phyloP scores from a whole-genome alignment of 2,888 invertebrate species.

The Germaria angustata region DNA sequence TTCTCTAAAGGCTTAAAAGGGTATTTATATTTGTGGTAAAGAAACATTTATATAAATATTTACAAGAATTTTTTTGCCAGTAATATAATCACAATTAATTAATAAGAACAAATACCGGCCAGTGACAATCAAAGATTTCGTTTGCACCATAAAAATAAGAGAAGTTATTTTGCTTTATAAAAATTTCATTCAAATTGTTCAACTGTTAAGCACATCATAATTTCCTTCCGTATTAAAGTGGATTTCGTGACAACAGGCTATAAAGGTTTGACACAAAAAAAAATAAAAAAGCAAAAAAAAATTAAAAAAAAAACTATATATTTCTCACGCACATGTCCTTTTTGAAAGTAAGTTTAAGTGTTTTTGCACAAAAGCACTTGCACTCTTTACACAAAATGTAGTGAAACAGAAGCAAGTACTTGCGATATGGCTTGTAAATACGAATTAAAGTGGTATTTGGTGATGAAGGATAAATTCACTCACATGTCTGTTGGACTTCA shows the following conservation, averaged over 20 bases:
- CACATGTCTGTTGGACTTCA: constrained; percentile 47
- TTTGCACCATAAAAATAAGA: too few relatives aligned
- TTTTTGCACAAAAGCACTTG: neutral
- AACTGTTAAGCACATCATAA: neutral
- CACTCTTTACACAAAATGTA: neutral
- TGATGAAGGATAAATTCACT: constrained; percentile 7
- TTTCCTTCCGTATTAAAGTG: too few relatives aligned
- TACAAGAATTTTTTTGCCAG: too few relatives aligned
- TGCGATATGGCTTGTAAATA: neutral
- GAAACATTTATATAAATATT: too few relatives aligned
- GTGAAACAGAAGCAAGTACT: neutral
- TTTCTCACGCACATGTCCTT: constrained; percentile 24
- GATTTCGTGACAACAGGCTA: constrained; percentile 59
- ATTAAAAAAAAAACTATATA: neutral
- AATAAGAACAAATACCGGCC: too few relatives aligned
- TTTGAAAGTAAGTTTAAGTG: constrained; percentile 5
- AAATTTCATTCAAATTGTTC: neutral
- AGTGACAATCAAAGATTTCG: too few relatives aligned
- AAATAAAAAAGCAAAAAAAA: constrained; percentile 23
- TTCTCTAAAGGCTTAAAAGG: too few relatives aligned
- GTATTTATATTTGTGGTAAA: too few relatives aligned
- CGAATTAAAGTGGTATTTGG: neutral
- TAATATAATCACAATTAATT: too few relatives aligned
- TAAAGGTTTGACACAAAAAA: constrained; percentile 38
- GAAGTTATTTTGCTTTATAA: too few relatives aligned